Percentiles rank a stretch among this genome's conserved stretches.
These are phyloP conservation scores for Pygoscelis antarcticus DNA, from an alignment of 2,113 vertebrate genomes.

Conservation along the genomic window DNA sequence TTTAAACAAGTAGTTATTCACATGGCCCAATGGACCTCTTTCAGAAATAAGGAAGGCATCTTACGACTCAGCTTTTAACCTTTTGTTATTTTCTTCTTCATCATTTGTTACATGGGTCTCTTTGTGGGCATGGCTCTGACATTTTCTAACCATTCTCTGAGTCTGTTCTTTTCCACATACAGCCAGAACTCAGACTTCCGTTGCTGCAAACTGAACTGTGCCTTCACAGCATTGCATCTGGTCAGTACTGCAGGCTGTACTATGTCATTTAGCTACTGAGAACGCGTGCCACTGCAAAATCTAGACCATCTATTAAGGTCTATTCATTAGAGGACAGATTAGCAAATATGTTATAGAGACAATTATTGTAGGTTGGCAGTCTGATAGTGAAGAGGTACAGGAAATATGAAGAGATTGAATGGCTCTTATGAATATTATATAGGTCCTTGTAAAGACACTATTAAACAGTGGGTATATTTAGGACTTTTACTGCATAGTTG, in stretches of 20 bases:
- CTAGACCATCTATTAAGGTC: background rate
- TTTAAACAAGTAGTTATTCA: background rate
- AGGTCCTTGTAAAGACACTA: background rate
- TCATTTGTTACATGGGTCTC: background rate
- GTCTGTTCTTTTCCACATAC: background rate
- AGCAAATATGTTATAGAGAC: background rate
- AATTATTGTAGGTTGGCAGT: background rate
- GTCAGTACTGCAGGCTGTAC: background rate
- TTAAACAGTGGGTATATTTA: background rate
- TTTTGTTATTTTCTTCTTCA: background rate
- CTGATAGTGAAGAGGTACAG: background rate
- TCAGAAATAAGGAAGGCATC: background rate
- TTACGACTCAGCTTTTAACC: background rate
- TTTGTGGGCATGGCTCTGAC: background rate
- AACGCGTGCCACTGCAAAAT: background rate
- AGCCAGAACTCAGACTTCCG: background rate
- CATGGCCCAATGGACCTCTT: background rate
- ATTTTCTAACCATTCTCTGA: background rate
- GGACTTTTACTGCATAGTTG: background rate
- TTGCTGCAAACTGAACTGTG: background rate
- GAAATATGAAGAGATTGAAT: background rate
- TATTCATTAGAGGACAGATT: background rate
- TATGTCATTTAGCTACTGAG: background rate
- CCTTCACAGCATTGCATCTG: background rate
- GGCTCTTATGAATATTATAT: background rate